Percentiles rank a stretch among this genome's conserved stretches.
Conservation (phyloP, 2,888 invertebrate genomes). For the Ischnura elegans region DNA sequence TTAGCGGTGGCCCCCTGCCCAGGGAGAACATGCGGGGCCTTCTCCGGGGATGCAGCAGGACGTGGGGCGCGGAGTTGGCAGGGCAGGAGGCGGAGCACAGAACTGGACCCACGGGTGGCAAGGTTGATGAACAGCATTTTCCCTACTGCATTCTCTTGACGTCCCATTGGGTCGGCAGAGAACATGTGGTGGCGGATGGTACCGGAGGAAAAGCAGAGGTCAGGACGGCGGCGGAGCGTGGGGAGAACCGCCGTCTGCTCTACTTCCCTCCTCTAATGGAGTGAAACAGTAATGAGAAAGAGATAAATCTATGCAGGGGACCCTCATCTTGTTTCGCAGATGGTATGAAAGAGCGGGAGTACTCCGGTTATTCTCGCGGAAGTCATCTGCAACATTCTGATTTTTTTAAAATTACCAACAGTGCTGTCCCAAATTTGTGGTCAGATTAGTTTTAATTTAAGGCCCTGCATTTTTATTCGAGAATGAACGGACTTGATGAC, state of each 20-base stretch:
- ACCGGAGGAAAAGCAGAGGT: conserved; percentile 26
- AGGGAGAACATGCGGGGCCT: conserved; percentile 68
- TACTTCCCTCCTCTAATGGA: not conserved
- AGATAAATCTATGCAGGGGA: not conserved
- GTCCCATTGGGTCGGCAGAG: conserved; percentile 9
- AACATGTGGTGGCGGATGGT: not conserved
- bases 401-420: not conserved
- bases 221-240: not conserved
- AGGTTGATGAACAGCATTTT: conserved; percentile 48
- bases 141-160: conserved; percentile 49
- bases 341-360: not conserved
- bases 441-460: not conserved
- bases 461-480: conserved; percentile 34
- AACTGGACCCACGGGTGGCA: conserved; percentile 60
- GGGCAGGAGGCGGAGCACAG: conserved; percentile 60
- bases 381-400: not conserved
- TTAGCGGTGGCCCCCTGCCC: conserved; percentile 83
- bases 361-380: not conserved
- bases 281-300: not conserved
- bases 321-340: conserved; percentile 8
- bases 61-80: conserved; percentile 55
- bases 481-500: conserved; percentile 42
- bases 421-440: conserved; percentile 37
- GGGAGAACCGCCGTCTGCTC: not conserved
- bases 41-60: conserved; percentile 28